Percentiles rank a stretch among this genome's conserved stretches.
Conservation (phyloP, 2,113 vertebrate genomes). For the Rhodinocichla rosea region DNA sequence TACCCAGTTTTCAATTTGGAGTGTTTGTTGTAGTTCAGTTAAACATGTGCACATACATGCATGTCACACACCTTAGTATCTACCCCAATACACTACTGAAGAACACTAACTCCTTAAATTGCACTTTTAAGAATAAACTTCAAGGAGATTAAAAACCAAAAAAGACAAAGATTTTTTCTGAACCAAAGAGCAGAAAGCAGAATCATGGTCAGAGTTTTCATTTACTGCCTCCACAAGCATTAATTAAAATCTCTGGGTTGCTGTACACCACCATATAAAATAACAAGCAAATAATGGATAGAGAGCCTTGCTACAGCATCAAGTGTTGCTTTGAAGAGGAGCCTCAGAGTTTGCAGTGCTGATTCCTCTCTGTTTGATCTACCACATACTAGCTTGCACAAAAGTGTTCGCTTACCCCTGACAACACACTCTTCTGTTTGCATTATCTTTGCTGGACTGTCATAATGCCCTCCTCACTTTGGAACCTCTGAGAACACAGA, state of each 20-base stretch:
- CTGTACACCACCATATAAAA: fast-evolving
- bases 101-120: background rate
- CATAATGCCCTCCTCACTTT: background rate
- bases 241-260: background rate
- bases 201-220: background rate
- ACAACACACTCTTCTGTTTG: background rate
- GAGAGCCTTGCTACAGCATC: background rate
- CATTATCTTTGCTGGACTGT: background rate
- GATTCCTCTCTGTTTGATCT: background rate
- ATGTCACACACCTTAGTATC: background rate
- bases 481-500: background rate
- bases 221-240: background rate
- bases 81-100: background rate
- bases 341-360: background rate
- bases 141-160: background rate
- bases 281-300: background rate
- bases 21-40: background rate
- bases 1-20: fast-evolving
- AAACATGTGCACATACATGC: fast-evolving
- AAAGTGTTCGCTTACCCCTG: background rate
- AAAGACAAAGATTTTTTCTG: background rate
- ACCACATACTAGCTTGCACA: background rate
- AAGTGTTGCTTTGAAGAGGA: background rate
- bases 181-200: background rate
- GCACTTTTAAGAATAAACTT: background rate